Base-by-base conservation (phyloP, 2,888 invertebrate genomes). In the Eupeodes latifasciatus region DNA sequence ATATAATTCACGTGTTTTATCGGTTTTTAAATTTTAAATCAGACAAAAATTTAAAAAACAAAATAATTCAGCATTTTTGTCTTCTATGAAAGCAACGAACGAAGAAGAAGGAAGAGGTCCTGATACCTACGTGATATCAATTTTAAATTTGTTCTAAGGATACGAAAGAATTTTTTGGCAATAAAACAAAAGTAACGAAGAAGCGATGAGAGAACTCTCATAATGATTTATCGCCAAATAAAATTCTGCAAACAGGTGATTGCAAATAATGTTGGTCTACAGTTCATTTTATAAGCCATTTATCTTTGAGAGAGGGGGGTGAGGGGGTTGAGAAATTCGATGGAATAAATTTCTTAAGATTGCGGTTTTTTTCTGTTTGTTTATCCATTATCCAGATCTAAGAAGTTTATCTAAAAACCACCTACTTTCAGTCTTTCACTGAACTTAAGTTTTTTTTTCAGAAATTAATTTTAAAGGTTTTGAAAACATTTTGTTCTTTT, bases 181-280 rank as follows among this genome's bases (percentile, higher is more conserved):
- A 66, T 66, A 66, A 66, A 66, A 66, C 47, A 49, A 27, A 27
- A 27, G 27, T 47, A 49, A 66, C 27, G 66, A 19, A 62, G 10
- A 62, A 16, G 27, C 66, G 47, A 49, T 49, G 66, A 66, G 14
- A 47, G 47, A 27, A 27, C 49, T 66, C 66, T 27, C 47, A 66
- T 27, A 66, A 66, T 66, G 66, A 66, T 66, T 66, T 66, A 66
- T 49, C 2, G n/a, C 66, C 14, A 66, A 47, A 66, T 9, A 47
- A 49, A 62, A 44, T 44, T 19, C 47, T 66, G 49, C 66, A 66
- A 66, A 66, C 66, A 66, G 66, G 66, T 66, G 66, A 66, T 66
- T 66, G 47, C 47, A 66, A 66, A 66, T 49, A 14, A 19, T 47
- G 27, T 66, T 27, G 12, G 6, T 47, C 14, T 12, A 14, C 47